phyloP scores from a whole-genome alignment of 1,140 invertebrate genomes.

The Eurosta solidaginis region DNA sequence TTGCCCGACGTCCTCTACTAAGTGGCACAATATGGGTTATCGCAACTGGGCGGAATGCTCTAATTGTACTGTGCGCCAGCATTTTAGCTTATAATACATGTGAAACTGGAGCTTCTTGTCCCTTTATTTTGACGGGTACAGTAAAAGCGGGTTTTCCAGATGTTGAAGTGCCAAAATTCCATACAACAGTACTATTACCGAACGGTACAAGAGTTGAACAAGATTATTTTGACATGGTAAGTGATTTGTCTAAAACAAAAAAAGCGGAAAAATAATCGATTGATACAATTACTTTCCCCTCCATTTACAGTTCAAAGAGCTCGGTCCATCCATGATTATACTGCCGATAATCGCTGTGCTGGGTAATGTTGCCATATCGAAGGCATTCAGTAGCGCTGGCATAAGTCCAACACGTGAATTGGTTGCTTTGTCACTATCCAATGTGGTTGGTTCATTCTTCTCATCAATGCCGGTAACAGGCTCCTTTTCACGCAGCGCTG shows the following conservation, averaged over 20 bases:
- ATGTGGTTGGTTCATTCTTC: constrained; percentile 88
- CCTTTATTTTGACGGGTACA: constrained; percentile 71
- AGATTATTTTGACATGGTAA: constrained; percentile 63
- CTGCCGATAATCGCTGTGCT: constrained; percentile 82
- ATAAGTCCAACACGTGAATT: constrained; percentile 85
- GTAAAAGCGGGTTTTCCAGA: constrained; percentile 68
- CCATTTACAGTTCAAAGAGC: constrained; percentile 61
- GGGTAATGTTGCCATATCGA: constrained; percentile 85
- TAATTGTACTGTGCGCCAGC: constrained; percentile 71
- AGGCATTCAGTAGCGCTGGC: constrained; percentile 79
- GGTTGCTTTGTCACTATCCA: constrained; percentile 82
- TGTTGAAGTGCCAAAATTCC: constrained; percentile 67
- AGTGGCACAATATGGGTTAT: constrained; percentile 72
- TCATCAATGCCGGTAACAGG: constrained; percentile 92
- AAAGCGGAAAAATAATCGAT: neutral
- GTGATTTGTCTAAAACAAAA: neutral
- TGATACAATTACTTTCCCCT: neutral
- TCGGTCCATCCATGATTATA: constrained; percentile 75
- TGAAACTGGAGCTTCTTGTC: constrained; percentile 59
- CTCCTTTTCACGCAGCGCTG: constrained; percentile 87
- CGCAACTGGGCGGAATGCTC: constrained; percentile 76
- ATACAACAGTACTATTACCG: constrained; percentile 63
- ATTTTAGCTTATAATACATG: constrained; percentile 65
- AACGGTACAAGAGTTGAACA: constrained; percentile 59
- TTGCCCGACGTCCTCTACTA: constrained; percentile 45